These are phyloP conservation scores for Drosophila neonasuta DNA, from an alignment of 2,888 invertebrate species.

Conservation along the genomic window DNA sequence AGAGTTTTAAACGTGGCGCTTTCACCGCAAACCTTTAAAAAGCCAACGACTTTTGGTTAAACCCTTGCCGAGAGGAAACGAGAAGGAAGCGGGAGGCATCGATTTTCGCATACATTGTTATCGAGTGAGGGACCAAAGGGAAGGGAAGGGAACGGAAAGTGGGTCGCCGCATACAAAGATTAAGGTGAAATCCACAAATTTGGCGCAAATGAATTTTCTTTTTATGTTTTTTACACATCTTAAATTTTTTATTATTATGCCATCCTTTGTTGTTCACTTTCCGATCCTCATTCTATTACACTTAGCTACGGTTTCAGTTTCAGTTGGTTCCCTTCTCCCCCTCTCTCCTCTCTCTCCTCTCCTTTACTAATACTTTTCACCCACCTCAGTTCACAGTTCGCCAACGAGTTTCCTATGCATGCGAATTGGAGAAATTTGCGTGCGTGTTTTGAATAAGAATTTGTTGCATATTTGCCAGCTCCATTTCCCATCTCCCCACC, in stretches of 20 bases:
- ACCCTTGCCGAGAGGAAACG: constrained; percentile 37
- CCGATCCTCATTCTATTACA: constrained; percentile 78
- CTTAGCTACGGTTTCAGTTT: constrained; percentile 65
- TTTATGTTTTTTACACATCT: constrained; percentile 78
- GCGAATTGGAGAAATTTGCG: constrained; percentile 78
- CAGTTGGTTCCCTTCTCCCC: background rate
- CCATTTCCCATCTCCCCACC: background rate
- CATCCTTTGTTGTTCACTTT: constrained; percentile 77
- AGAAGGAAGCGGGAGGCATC: constrained; percentile 30
- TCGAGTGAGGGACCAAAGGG: constrained; percentile 6
- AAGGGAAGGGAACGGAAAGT: background rate
- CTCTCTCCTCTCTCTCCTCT: background rate
- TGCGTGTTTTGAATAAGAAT: constrained; percentile 79
- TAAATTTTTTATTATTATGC: constrained; percentile 77
- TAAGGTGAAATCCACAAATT: constrained; percentile 78
- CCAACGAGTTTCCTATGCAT: constrained; percentile 55
- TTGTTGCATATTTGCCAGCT: constrained; percentile 77
- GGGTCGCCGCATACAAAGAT: constrained; percentile 58
- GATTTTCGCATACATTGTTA: constrained; percentile 74
- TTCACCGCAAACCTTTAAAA: constrained; percentile 72
- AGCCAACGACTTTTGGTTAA: constrained; percentile 53
- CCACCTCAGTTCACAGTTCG: constrained; percentile 33
- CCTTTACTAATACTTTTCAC: background rate
- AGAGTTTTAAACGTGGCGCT: constrained; percentile 60
- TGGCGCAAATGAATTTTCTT: constrained; percentile 78